A percentile compares a stretch with the other conserved stretches of the same genome.
Conservation (phyloP, 2,888 invertebrate genomes). For the Protodeltote pygarga region DNA sequence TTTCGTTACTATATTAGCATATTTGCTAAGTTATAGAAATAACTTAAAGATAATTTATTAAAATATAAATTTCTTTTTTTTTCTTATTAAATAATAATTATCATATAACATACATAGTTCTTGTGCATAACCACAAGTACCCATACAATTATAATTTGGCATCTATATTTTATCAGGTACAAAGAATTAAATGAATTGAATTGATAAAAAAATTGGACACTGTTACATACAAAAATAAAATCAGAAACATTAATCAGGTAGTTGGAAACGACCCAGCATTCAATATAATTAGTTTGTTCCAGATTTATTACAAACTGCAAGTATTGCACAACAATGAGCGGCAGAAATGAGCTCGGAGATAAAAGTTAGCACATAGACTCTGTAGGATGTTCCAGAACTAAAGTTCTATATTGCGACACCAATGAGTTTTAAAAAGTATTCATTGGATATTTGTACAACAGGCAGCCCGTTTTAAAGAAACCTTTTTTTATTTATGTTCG, state of each 20-base stretch:
- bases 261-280: slow-evolving; percentile 13
- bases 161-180: no score
- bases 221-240: no score
- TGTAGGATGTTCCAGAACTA: slow-evolving; percentile 8
- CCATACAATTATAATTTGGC: no score
- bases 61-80: no score
- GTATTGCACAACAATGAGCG: slow-evolving; percentile 19
- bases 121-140: no score
- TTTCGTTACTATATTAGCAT: no score
- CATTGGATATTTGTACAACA: slow-evolving; percentile 5
- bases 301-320: slow-evolving; percentile 2
- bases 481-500: slow-evolving; percentile 10
- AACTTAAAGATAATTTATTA: no score
- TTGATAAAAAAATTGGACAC: slow-evolving; percentile 8
- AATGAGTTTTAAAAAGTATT: slow-evolving; percentile 6
- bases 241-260: slow-evolving; percentile 21
- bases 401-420: slow-evolving; percentile 15
- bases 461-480: slow-evolving; percentile 5
- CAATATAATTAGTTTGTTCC: slow-evolving; percentile 16
- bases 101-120: no score
- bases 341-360: slow-evolving; percentile 7
- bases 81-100: no score
- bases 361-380: slow-evolving; percentile 17
- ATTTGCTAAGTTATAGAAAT: no score
- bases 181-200: slow-evolving; percentile 11